Base-by-base conservation (phyloP, 2,113 vertebrate genomes). In the Oenanthe melanoleuca region DNA sequence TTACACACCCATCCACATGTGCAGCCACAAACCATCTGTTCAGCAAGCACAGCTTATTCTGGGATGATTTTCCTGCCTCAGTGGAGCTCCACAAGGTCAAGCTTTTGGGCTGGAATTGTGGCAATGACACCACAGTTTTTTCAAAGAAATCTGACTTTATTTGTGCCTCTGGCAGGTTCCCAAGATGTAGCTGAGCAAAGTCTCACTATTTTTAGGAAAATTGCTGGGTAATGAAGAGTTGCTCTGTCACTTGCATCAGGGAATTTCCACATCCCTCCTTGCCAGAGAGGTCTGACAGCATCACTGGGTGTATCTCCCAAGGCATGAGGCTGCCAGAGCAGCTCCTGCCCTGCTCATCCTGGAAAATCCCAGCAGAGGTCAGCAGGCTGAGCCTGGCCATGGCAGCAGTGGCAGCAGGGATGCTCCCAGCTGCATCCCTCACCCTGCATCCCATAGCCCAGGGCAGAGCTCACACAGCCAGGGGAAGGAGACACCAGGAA, bases 371-470 rank as follows among this genome's bases (percentile, higher is more conserved):
- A 5, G 49, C 12, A 17, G 57, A 8, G 28, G 13, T 2, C 42
- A 5, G 15, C 3, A 4, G 2, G 2, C n/a, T 38, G 63, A 19
- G 24, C 57, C 4, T 0, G 22, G 44, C 57, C 21, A 12, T 0
- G 28, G 24, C 59, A 66, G 63, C n/a, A 31, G 34, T 9, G 31
- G 19, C 42, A 8, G 8, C 49, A 47, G 47, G 38, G 42, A 7
- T 73, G 28, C 33, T 73, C 12, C 57, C 56, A 13, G 14, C 47
- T 26, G 14, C 33, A 4, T 17, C 56, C 47, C 4, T 31, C 9
- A 5, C 37, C 59, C 52, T 60, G 24, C 14, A 4, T 11, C 37
- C 80, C 56, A 37, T 1, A 5, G 6, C 13, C 31, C 47, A 13
- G 47, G 26, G 26, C 38, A 37, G 10, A 8, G 2, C 56, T 18